phyloP scores from a whole-genome alignment of 2,113 vertebrate species.

The Spermophilus dauricus region DNA sequence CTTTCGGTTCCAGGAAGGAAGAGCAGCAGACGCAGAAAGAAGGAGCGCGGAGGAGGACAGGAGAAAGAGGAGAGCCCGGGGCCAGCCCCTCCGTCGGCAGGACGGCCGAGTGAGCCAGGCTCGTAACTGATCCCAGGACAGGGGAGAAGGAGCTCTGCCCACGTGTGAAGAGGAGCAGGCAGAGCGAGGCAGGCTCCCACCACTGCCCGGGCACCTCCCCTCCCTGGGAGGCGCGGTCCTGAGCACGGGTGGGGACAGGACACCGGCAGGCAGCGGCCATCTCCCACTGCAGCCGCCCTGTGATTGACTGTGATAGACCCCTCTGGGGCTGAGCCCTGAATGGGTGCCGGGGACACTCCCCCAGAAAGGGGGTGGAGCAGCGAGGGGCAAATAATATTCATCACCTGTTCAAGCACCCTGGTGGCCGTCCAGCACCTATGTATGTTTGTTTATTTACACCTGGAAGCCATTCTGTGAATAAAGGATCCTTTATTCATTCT shows the following conservation, averaged over 20 bases:
- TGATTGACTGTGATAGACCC: too few relatives aligned
- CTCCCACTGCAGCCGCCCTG: background rate
- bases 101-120: background rate
- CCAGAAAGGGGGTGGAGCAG: background rate
- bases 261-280: too few relatives aligned
- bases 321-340: background rate
- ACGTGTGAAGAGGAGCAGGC: background rate
- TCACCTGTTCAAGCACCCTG: accelerated
- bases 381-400: accelerated
- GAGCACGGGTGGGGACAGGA: background rate
- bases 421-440: background rate
- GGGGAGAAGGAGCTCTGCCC: background rate
- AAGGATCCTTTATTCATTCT: background rate
- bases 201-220: accelerated
- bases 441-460: accelerated
- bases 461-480: accelerated
- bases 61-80: background rate
- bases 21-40: background rate
- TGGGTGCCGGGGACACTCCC: background rate
- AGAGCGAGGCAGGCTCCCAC: background rate
- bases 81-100: background rate
- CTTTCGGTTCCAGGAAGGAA: background rate
- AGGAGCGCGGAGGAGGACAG: background rate
- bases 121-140: background rate
- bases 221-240: background rate